These are phyloP conservation scores for Saturnia pavonia DNA, from an alignment of 2,888 invertebrate species.

Conservation along the genomic window DNA sequence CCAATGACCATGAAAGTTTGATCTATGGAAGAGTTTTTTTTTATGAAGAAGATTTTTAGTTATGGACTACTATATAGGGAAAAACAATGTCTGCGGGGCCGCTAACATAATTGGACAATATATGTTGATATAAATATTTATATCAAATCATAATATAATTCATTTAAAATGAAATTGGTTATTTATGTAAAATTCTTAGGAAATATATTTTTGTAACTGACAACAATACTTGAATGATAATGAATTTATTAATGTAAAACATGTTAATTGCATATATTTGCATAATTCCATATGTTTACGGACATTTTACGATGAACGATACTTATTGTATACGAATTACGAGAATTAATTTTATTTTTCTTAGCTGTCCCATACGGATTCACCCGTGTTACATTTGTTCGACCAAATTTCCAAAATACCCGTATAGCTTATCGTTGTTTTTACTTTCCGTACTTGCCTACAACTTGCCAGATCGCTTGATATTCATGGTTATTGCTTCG, in stretches of 20 bases:
- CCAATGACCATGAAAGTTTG: too few relatives aligned
- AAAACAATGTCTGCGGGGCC: background rate
- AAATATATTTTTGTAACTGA: background rate
- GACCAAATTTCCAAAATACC: too few relatives aligned
- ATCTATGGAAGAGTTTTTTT: too few relatives aligned
- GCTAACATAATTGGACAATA: background rate
- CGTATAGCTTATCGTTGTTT: too few relatives aligned
- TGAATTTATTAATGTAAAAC: background rate
- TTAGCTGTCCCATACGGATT: background rate
- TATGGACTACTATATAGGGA: too few relatives aligned
- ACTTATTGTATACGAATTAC: background rate
- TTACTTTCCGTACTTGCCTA: too few relatives aligned
- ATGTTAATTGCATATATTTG: background rate
- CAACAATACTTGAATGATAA: conserved; percentile 3
- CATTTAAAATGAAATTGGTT: background rate
- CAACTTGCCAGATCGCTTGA: too few relatives aligned
- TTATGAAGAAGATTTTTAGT: too few relatives aligned
- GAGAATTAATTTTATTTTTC: background rate
- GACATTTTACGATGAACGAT: background rate
- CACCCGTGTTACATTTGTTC: too few relatives aligned
- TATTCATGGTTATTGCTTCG: too few relatives aligned
- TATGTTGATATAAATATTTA: conserved; percentile 1
- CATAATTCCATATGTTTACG: background rate
- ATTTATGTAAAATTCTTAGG: background rate
- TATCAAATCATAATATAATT: background rate